Evolutionary conservation across 2,888 invertebrate species (phyloP), one percentile per base, ranked within the genome.

Genomic region (Cheilosia urbana): DNA sequence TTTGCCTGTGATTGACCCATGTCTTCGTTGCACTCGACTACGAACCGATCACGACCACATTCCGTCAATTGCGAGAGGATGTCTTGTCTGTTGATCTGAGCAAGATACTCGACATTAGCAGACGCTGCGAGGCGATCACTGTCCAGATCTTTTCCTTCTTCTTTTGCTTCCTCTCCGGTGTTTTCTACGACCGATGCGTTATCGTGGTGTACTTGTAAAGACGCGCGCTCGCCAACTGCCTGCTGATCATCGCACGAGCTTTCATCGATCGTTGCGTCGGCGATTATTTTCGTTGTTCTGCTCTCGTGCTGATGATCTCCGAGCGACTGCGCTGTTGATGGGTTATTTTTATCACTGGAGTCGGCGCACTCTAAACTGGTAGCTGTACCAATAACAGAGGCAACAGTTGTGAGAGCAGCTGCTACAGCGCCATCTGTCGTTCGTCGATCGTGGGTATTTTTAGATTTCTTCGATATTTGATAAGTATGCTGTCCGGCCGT

Each of bases 41-140:
- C 77, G 68, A 85, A 87, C 58, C 73, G 79, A 87, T 88, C 89
- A 79, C 88, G 88, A 89, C 89, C 88, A 88, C 89, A 89, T 89
- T 87, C 89, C 89, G 89, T 89, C 85, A 88, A 80, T 78, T 89
- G 66, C 45, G 71, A 65, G 45, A 76, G 71, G 37, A 63, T 57
- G 40, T 71, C 51, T 11, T 11, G 47, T 19, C 34, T 37, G 17
- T 42, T 65, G 2, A 53, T 58, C 19, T 45, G 34, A 58, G 11
- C 6, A 21, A 45, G n/a, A 27, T 83, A 53, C 11, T 58, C 76
- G 68, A 72, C 87, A 84, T 81, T 87, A 80, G 85, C 76, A 65
- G 73, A 73, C 72, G 34, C 27, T 75, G 72, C 87, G 88, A 82
- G 88, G 88, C 88, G 65, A 78, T 77, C 72, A 66, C 73, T 51